Conservation (phyloP, 2,113 vertebrate genomes). For the Labrus mixtus region DNA sequence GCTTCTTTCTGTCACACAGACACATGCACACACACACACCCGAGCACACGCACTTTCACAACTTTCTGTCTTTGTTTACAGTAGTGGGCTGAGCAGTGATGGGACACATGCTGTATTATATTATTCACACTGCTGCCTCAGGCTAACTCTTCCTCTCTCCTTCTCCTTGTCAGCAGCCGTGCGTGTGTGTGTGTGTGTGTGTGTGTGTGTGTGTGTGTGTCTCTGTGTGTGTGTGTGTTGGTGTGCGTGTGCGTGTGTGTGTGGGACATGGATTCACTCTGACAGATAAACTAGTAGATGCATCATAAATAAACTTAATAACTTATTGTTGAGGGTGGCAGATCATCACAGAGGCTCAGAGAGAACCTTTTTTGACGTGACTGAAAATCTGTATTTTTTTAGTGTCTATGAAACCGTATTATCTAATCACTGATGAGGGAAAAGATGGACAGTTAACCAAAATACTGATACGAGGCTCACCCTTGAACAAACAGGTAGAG, state of each 20-base stretch:
- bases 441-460: neutral
- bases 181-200: no score
- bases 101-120: slow-evolving; percentile 10
- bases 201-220: neutral
- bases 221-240: neutral
- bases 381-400: no score
- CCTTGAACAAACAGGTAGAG: neutral
- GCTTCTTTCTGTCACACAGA: neutral
- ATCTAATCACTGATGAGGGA: neutral
- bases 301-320: neutral
- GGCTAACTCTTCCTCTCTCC: slow-evolving; percentile 1
- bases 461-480: neutral
- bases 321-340: neutral
- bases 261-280: neutral
- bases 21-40: neutral
- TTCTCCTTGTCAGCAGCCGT: neutral
- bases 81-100: slow-evolving; percentile 1
- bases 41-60: neutral
- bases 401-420: no score
- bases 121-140: slow-evolving; percentile 18
- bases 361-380: no score
- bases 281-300: neutral
- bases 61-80: slow-evolving; percentile 1
- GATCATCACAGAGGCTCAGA: neutral
- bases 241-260: neutral